Percentiles rank a stretch among this genome's conserved stretches.
Evolutionary conservation across 1,140 invertebrate genomes (phyloP).

Genomic region (Oryctes rhinoceros): DNA sequence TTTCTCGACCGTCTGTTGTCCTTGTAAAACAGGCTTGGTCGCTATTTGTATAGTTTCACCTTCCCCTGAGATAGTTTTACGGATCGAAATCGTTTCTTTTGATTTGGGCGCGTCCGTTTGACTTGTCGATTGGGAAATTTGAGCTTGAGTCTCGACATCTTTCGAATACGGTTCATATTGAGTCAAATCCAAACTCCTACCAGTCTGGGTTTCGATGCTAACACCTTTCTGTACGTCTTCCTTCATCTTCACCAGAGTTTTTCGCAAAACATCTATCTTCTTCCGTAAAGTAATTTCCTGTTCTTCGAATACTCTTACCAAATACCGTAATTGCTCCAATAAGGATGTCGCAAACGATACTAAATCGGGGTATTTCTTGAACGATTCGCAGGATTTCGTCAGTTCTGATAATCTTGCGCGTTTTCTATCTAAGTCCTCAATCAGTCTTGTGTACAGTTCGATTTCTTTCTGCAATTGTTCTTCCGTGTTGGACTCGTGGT

Average conservation of each 20-base stretch:
- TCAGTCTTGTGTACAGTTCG: conserved; percentile 62
- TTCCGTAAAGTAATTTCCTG: conserved; percentile 66
- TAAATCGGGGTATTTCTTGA: conserved; percentile 63
- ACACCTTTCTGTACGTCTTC: conserved; percentile 51
- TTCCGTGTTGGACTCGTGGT: conserved; percentile 54
- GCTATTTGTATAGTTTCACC: conserved; percentile 82
- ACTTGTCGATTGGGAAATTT: conserved; percentile 60
- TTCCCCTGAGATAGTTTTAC: conserved; percentile 71
- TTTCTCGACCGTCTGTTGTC: conserved; percentile 62
- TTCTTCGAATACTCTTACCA: conserved; percentile 66
- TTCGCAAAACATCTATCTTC: conserved; percentile 66
- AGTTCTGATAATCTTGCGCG: conserved; percentile 68
- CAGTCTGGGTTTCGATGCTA: conserved; percentile 67
- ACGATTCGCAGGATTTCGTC: conserved; percentile 64
- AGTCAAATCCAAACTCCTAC: conserved; percentile 63
- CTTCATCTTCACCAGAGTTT: conserved; percentile 50
- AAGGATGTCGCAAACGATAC: conserved; percentile 65
- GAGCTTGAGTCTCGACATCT: conserved; percentile 71
- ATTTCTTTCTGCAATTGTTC: conserved; percentile 63
- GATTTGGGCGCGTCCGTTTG: conserved; percentile 56
- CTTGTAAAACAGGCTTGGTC: conserved; percentile 67
- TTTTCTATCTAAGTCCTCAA: conserved; percentile 67
- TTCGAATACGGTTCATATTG: conserved; percentile 53
- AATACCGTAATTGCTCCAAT: conserved; percentile 65
- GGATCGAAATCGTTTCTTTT: conserved; percentile 76